Percentiles rank a stretch among this genome's conserved stretches.
Conservation (phyloP, 2,113 vertebrate genomes). For the Elephantulus edwardii region DNA sequence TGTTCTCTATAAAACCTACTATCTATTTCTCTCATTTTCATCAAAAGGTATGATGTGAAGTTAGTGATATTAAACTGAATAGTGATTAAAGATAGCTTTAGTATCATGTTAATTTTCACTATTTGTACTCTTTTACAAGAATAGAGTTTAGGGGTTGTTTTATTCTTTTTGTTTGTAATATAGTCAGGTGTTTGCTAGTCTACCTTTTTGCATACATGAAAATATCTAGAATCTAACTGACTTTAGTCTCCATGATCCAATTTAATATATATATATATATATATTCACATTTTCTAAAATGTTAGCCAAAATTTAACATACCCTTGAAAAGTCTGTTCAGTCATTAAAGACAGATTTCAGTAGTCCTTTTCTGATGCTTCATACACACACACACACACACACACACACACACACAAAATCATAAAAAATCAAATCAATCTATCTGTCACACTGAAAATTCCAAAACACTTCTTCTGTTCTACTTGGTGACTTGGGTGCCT, state of each 20-base stretch:
- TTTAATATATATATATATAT: neutral
- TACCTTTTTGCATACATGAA: neutral
- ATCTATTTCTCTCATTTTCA: neutral
- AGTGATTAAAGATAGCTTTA: neutral
- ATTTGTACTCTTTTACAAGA: neutral
- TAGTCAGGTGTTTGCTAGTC: neutral
- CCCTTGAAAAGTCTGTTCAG: neutral
- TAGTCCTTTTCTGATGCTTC: neutral
- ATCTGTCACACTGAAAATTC: neutral
- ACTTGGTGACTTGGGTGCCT: too few relatives aligned
- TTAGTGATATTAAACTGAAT: neutral
- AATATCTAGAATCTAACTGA: neutral
- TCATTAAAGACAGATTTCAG: neutral
- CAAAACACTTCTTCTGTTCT: neutral
- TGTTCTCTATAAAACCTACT: neutral
- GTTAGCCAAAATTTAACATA: neutral
- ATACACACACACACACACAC: neutral
- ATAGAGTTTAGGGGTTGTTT: neutral
- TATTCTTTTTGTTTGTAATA: neutral
- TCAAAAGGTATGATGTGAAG: neutral
- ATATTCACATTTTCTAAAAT: constrained; percentile 40
- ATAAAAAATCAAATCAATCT: constrained; percentile 4
- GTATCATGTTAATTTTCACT: neutral
- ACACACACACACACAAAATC: neutral
- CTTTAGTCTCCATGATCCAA: constrained; percentile 21